Base-by-base conservation (phyloP, 2,888 invertebrate species). In the Netelia melanura region DNA sequence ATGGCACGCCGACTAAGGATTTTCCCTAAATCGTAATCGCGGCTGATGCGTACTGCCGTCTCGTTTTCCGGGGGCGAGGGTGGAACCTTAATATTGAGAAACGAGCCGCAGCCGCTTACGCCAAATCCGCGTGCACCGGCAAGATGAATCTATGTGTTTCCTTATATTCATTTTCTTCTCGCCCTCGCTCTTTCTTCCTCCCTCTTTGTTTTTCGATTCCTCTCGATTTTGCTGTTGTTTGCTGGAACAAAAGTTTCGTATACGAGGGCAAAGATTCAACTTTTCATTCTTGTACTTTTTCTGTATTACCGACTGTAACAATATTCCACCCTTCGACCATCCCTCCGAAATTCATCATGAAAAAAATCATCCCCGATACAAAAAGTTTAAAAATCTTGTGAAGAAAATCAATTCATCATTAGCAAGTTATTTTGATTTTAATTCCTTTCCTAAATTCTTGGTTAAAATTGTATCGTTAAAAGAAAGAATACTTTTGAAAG, bases 21-120 rank as follows among this genome's bases (percentile, higher is more conserved):
- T 70, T 87, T 83, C 77, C 23, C 81, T 79, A 79, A 82, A 82
- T 85, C 82, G 85, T 80, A 85, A 85, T 80, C 82, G 79, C 48
- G 67, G 61, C 79, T 68, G 75, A 85, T 83, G 83, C 76, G 70
- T 78, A 75, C 64, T 80, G 44, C 74, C 80, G 58, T 80, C 65
- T 67, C 72, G 82, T 86, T 54, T 62, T 78, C 70, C 25, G 65
- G 71, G 61, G 5, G 58, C 17, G 76, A 77, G 85, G 86, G 85
- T 83, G 74, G 61, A 87, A 87, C 83, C 38, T 87, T 87, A 86
- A 88, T 88, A 87, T 88, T 88, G 87, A 88, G 85, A 86, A 87
- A 86, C 78, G 87, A 86, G 77, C 83, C 81, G 43, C 43, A 58
- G 80, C 81, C 77, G 87, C 87, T 87, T 85, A 86, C 71, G 81